A percentile compares a stretch with the other conserved stretches of the same genome.
Conservation (phyloP, 2,797 vertebrate species). For the Pipistrellus nathusii region DNA sequence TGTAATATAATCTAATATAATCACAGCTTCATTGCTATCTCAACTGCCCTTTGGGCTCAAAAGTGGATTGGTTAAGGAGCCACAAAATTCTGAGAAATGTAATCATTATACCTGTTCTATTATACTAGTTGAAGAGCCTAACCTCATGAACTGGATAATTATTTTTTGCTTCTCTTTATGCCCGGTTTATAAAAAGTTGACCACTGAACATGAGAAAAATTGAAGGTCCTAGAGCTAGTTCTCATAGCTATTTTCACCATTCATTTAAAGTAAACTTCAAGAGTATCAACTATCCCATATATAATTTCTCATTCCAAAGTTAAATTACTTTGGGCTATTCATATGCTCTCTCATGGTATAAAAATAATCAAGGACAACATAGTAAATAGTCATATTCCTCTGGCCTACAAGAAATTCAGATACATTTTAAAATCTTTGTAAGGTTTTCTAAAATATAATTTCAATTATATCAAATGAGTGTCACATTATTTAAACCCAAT, state of each 20-base stretch:
- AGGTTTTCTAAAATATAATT: slow-evolving; percentile 48
- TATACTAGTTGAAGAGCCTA: neutral
- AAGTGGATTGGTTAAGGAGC: neutral
- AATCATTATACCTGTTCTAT: neutral
- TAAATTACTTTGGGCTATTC: neutral
- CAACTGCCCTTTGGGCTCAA: neutral
- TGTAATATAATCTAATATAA: neutral
- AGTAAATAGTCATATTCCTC: neutral
- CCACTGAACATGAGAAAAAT: slow-evolving; percentile 49
- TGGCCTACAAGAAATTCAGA: slow-evolving; percentile 13
- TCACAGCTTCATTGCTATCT: slow-evolving; percentile 41
- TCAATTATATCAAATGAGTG: neutral
- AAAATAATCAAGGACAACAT: neutral
- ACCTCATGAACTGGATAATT: neutral
- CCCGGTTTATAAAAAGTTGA: slow-evolving; percentile 16
- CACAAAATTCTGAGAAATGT: neutral
- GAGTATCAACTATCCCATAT: neutral
- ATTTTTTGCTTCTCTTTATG: slow-evolving; percentile 20
- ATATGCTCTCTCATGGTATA: neutral
- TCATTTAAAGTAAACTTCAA: slow-evolving; percentile 25
- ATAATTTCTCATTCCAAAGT: neutral
- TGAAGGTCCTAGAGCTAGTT: neutral
- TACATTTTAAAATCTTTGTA: neutral
- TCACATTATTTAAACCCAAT: slow-evolving; percentile 14
- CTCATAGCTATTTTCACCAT: neutral